These are phyloP conservation scores for Apantesis nais DNA, from an alignment of 2,888 invertebrate genomes.

Conservation along the genomic window DNA sequence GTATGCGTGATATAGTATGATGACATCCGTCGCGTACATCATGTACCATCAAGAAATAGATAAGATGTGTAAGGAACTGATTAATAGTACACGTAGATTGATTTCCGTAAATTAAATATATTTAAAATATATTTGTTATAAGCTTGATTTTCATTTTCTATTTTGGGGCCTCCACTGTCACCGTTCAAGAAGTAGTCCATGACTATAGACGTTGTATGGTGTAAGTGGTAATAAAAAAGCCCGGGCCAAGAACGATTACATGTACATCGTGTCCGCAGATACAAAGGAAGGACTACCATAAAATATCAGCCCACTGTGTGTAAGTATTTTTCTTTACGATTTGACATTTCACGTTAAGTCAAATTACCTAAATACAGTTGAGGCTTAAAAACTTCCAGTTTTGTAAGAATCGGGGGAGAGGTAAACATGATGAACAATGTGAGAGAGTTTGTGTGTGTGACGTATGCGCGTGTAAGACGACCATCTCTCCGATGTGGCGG, in stretches of 20 bases:
- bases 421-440: conserved; percentile 2
- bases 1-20: no score
- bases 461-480: conserved; percentile 13
- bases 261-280: background rate
- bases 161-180: background rate
- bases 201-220: background rate
- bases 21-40: no score
- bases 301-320: background rate
- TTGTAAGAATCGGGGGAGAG: background rate
- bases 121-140: no score
- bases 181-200: background rate
- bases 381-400: background rate
- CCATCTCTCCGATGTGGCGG: conserved; percentile 11
- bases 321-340: background rate
- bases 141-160: no score
- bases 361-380: background rate
- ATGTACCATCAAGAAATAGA: no score
- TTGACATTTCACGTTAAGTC: background rate
- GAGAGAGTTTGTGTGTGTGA: conserved; percentile 9
- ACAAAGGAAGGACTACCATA: background rate
- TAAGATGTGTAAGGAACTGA: no score
- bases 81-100: no score
- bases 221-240: background rate
- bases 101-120: no score
- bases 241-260: background rate